Evolutionary conservation across 1,140 invertebrate genomes (phyloP).

Genomic region (Meloidogyne exigua): DNA sequence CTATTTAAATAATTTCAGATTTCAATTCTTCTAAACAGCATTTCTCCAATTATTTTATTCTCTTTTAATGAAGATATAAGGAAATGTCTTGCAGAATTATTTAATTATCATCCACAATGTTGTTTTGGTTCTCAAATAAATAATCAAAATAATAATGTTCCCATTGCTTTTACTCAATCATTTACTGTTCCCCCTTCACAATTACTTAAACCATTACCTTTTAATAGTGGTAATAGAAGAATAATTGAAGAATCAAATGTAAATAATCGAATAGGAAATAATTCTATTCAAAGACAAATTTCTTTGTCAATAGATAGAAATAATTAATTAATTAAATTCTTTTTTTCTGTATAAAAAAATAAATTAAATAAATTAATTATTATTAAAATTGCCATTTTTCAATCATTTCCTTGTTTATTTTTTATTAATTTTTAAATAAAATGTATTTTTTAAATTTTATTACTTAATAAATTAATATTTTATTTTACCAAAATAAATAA

Average conservation of each 20-base stretch:
- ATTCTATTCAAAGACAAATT: not conserved
- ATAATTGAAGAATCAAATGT: not conserved
- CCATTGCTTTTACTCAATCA: slow-evolving; percentile 10
- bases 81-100: slow-evolving; percentile 1
- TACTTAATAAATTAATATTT: no score
- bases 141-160: not conserved
- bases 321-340: not conserved
- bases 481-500: no score
- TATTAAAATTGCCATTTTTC: no score
- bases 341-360: no score
- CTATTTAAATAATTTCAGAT: slow-evolving; percentile 7
- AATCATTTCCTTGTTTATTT: not conserved
- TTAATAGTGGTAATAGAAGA: not conserved
- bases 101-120: not conserved
- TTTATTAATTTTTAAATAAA: no score
- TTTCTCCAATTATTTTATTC: slow-evolving; percentile 24
- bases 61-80: slow-evolving; percentile 12
- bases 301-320: not conserved
- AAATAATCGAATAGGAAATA: not conserved
- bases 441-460: no score
- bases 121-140: not conserved
- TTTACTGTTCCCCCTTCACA: not conserved
- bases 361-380: no score
- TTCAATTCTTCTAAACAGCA: slow-evolving; percentile 26
- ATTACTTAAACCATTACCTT: slow-evolving; percentile 1